Base-by-base conservation (phyloP, 2,113 vertebrate species). In the Etheostoma spectabile region DNA sequence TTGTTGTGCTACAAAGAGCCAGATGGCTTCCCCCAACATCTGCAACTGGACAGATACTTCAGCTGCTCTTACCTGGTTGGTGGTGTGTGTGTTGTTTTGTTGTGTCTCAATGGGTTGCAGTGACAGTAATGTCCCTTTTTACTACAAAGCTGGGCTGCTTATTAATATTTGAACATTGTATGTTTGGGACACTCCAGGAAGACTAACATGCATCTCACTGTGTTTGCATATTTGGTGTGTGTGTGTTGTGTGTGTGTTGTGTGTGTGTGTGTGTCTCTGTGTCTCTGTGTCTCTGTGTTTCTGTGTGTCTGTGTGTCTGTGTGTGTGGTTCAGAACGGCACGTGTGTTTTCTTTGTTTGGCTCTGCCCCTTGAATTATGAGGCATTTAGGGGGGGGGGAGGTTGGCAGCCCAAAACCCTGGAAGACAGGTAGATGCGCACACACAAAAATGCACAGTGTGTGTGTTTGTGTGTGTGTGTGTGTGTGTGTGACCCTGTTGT, bases 141-240 rank as follows among this genome's bases (percentile, higher is more conserved):
- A 84, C 73, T 46, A 55, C 87, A 81, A 79, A 85, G 74, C 64
- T 74, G 69, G 78, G 84, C 82, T 81, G 56, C 61, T 22, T 73
- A 86, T 92, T 51, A 91, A 83, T 89, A 82, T 90, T 93, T 92
- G 60, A 92, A 88, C 68, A 61, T 78, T 80, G 68, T 71, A 64
- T 27, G 45, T 89, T 83, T 70, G 33, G 60, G 76, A 83, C 21
- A 55, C 72, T 86, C 38, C 80, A 71, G 82, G 60, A 88, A 62
- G 72, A 78, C 57, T 53, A 73, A 81, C 56, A 57, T 33, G 10
- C 66, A 55, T 55, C 64, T 22, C 38, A 6, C 38, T 69, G 51
- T 71, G 38, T 80, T 27, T 74, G 53, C n/a, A n/a, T 69, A 21
- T 70, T 18, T 18, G 15, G 42, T 19, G 15, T 27, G 70, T 68